Evolutionary conservation across 2,797 vertebrate genomes (phyloP), one percentile per base, ranked within the genome.

Genomic region (Typhlichthys eigenmanni): DNA sequence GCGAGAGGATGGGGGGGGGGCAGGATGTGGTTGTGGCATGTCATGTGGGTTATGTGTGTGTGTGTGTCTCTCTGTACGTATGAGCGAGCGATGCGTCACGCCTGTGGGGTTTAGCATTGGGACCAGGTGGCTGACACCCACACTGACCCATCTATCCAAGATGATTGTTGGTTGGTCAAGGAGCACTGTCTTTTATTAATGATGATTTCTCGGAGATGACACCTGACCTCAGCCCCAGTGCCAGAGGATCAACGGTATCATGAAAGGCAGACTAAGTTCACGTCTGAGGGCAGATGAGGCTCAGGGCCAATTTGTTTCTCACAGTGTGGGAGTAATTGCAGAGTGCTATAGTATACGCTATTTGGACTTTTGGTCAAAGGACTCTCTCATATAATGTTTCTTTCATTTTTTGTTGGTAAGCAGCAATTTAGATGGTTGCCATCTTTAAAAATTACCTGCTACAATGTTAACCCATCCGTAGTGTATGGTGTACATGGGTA

Each of bases 161-260:
- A 75, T 86, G 84, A 88, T 72, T 71, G 76, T 88, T 83, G 54
- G 14, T 60, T 32, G 32, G 47, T 43, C 19, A 46, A 63, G 67
- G 76, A 56, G 61, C 68, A 38, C 49, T 38, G 17, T 34, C 50
- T 82, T 86, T 85, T 79, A 83, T 81, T 84, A 84, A 82, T 85
- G 76, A 76, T 60, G 78, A 76, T 81, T 76, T 82, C 60, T 75
- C 49, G 63, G 71, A 69, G 67, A 69, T 71, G 84, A 88, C 85
- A 88, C 76, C 69, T 79, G 85, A 87, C 79, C 72, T 71, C 80
- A 71, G 79, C 76, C 74, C 75, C 60, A 78, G 82, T 78, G 58
- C 50, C n/a, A 3, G 34, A 53, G 68, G 82, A 79, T 87, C 71
- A 75, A 76, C 1, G 34, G 47, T 72, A 84, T 85, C 82, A 68